These are phyloP conservation scores for Dromas ardeola DNA, from an alignment of 2,113 vertebrate species.

Conservation along the genomic window DNA sequence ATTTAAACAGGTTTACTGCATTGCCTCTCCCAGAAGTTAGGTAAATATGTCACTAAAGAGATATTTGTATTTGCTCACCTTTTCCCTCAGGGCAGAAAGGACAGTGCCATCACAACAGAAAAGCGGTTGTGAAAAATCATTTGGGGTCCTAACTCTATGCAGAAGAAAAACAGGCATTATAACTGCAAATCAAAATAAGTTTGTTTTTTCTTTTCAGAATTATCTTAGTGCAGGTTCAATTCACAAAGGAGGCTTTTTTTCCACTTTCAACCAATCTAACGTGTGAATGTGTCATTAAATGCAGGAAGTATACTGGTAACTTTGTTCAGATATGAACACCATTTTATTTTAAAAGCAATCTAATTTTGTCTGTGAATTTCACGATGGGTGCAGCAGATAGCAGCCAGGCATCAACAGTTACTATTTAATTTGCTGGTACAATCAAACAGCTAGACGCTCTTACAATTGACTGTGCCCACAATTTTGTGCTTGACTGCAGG, in stretches of 20 bases:
- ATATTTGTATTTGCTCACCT: not conserved
- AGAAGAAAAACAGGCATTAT: not conserved
- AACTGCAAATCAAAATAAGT: not conserved
- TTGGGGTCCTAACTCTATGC: rapidly evolving
- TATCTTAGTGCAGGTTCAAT: not conserved
- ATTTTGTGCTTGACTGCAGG: constrained; percentile 70
- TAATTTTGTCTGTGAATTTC: not conserved
- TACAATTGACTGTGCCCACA: constrained; percentile 59
- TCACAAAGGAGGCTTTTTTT: not conserved
- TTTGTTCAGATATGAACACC: not conserved
- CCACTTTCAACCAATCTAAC: not conserved
- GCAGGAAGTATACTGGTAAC: not conserved
- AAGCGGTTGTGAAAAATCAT: not conserved
- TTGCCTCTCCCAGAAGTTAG: not conserved
- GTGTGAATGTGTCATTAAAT: not conserved
- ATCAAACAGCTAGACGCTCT: constrained; percentile 45
- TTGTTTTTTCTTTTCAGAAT: not conserved
- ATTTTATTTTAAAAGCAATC: not conserved
- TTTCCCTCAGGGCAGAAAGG: not conserved
- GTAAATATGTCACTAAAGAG: not conserved
- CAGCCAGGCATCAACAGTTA: constrained; percentile 34
- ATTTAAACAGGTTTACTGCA: not conserved
- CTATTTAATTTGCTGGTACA: constrained; percentile 64
- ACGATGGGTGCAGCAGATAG: not conserved
- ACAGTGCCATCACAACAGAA: rapidly evolving